A percentile compares a stretch with the other conserved stretches of the same genome.
Conservation (phyloP, 2,113 vertebrate genomes). For the Prinia subflava region DNA sequence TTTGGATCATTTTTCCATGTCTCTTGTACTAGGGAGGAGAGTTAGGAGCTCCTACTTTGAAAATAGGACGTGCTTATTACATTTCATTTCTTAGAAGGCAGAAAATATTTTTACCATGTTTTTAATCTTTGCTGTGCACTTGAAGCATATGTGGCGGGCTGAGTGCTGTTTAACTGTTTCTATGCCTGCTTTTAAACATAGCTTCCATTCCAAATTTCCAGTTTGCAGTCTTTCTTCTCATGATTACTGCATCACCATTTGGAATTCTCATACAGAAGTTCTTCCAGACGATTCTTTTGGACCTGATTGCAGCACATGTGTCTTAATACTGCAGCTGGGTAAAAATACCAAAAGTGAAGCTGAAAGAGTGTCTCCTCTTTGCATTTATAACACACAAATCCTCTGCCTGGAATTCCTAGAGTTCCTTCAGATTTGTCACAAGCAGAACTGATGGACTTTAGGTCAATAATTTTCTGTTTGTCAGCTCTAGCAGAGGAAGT, state of each 20-base stretch:
- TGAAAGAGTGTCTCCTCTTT: not conserved
- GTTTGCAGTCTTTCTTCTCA: not conserved
- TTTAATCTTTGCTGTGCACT: not conserved
- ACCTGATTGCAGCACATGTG: not conserved
- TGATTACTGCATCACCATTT: not conserved
- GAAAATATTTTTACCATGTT: not conserved
- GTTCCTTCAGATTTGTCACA: not conserved
- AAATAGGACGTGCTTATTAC: not conserved
- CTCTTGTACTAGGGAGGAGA: not conserved
- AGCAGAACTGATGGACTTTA: not conserved
- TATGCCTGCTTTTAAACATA: not conserved
- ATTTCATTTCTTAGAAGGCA: not conserved
- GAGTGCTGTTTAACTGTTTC: not conserved
- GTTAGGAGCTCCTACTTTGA: not conserved
- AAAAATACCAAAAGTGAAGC: not conserved
- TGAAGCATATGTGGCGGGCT: not conserved
- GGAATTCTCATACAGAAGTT: not conserved
- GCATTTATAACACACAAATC: not conserved
- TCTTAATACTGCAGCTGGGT: not conserved
- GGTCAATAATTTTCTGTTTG: not conserved
- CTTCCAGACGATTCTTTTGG: not conserved
- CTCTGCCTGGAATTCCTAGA: not conserved
- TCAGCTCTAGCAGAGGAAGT: not conserved
- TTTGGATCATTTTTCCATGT: not conserved
- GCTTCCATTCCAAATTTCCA: not conserved